A percentile compares a stretch with the other conserved stretches of the same genome.
Evolutionary conservation across 2,797 vertebrate species (phyloP).

Genomic region (Chaetodon trifasciatus): DNA sequence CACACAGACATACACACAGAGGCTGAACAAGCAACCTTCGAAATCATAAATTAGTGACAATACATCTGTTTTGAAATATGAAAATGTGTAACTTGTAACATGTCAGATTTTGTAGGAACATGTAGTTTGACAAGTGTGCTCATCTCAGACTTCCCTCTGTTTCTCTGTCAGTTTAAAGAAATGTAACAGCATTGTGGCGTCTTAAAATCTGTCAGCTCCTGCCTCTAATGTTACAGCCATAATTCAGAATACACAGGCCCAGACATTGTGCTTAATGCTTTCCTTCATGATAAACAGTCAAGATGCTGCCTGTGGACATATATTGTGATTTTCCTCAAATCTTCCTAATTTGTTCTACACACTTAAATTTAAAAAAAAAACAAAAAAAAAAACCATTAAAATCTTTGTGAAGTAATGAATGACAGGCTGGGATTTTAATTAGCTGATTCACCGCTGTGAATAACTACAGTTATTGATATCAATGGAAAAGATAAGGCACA

Average conservation of each 20-base stretch:
- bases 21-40: conserved; percentile 69
- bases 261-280: conserved; percentile 45
- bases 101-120: conserved; percentile 49
- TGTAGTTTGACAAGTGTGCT: conserved; percentile 32
- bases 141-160: conserved; percentile 51
- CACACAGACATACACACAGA: conserved; percentile 26
- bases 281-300: conserved; percentile 41
- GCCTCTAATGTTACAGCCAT: conserved; percentile 37
- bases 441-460: conserved; percentile 10
- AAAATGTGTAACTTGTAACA: conserved; percentile 68
- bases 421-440: not conserved
- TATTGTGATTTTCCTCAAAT: conserved; percentile 21
- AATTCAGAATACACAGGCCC: conserved; percentile 29
- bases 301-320: conserved; percentile 9
- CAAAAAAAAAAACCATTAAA: conserved; percentile 5
- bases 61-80: conserved; percentile 63
- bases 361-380: not conserved
- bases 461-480: not conserved
- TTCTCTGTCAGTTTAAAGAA: conserved; percentile 19
- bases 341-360: conserved; percentile 1
- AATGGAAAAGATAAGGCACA: conserved; percentile 75
- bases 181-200: conserved; percentile 12
- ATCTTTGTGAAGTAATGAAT: conserved; percentile 14
- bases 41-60: conserved; percentile 79
- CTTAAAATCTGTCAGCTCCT: conserved; percentile 26